Evolutionary conservation across 1,140 invertebrate genomes (phyloP), one percentile per base, ranked within the genome.

Genomic region (Caenorhabditis inopinata): DNA sequence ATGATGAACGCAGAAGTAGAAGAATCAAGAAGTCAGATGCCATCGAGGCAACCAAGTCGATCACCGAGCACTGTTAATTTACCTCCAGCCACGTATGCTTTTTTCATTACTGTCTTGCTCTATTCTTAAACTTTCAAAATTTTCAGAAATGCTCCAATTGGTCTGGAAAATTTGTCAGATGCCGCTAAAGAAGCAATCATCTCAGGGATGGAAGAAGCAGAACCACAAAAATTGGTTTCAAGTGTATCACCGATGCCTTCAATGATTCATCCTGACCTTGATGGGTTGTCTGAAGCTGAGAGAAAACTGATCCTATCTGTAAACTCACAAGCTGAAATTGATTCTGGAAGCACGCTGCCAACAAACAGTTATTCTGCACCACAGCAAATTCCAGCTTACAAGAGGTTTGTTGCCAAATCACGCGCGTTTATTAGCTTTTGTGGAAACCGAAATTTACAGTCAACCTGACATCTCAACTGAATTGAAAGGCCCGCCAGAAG

Each of bases 1-100:
- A 88, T 87, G 86, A 79, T 83, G 35, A 86, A 85, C 78, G 86
- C 87, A 48, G 82, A 88, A 80, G 76, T 86, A 16, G 86, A 88
- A 46, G 32, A 62, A 68, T 53, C 74, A 11, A 68, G 25, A 58
- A 27, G 81, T 46, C 74, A 51, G 32, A 9, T 38, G 21, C 42
- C 53, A 49, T 48, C 77, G 7, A 45, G 35, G 42, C 76, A 45
- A 27, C 76, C 48, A 1, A 74, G 46, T 74, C 46, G 46, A 18
- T 75, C 27, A 32, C 47, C 47, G 11, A 75, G 29, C 23, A 29
- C 21, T 46, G 9, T 42, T 27, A 38, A 14, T 9, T 32, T 49
- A 12, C 48, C 21, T 35, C 47, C n/a, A 35, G 35, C 47, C 32
- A 51, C 32, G 58, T 68, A 38, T 11, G 58, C 38, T 21, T 38